phyloP scores from a whole-genome alignment of 2,888 invertebrate species.

The Hydraecia micacea region DNA sequence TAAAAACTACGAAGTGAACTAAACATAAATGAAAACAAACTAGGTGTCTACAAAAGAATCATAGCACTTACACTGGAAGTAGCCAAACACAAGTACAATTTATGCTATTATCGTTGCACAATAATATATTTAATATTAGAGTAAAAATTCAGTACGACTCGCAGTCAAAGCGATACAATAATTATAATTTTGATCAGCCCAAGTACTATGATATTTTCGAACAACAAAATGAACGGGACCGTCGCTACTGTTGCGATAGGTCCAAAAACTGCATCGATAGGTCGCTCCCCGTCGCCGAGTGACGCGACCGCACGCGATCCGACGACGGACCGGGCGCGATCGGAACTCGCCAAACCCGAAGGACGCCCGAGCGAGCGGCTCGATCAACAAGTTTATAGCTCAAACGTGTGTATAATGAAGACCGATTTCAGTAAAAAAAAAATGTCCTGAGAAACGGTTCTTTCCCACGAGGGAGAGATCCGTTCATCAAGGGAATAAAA shows the following conservation, averaged over 20 bases:
- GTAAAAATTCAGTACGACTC: conserved; percentile 64
- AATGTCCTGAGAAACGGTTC: background rate
- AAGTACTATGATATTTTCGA: conserved; percentile 72
- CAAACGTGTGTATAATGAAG: conserved; percentile 10
- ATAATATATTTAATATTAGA: conserved; percentile 60
- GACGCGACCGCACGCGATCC: conserved; percentile 5
- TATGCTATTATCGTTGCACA: conserved; percentile 53
- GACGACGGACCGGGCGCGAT: conserved; percentile 22
- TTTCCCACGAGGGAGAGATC: background rate
- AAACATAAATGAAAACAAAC: conserved; percentile 59
- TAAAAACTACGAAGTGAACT: conserved; percentile 43
- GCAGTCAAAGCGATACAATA: conserved; percentile 53
- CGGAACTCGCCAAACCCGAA: conserved; percentile 6
- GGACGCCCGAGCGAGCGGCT: background rate
- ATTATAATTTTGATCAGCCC: conserved; percentile 73
- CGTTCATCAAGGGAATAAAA: background rate
- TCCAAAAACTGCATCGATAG: conserved; percentile 59
- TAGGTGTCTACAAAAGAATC: conserved; percentile 61
- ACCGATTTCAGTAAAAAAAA: background rate
- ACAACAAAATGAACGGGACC: conserved; percentile 54
- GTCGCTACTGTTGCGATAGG: conserved; percentile 47
- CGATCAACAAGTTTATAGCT: conserved; percentile 41
- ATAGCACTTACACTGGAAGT: conserved; percentile 75
- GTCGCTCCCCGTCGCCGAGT: conserved; percentile 48
- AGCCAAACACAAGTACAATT: conserved; percentile 59